Evolutionary conservation across 2,888 invertebrate genomes (phyloP), one percentile per base, ranked within the genome.

Genomic region (Volucella inflata): DNA sequence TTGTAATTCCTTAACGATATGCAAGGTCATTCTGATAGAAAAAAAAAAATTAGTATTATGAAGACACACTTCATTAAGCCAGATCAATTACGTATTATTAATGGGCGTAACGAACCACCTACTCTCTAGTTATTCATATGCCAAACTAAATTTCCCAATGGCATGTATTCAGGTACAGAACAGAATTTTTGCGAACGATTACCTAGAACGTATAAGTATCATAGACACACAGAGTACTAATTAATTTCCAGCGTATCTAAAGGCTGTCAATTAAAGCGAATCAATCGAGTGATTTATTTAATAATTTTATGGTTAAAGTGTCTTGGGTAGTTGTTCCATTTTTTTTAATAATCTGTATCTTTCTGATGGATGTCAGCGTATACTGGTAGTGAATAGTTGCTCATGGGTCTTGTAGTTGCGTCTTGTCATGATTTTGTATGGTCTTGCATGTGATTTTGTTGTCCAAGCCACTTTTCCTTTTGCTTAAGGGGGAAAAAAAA

Each of bases 61-160:
- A 53, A 42, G 21, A 44, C 16, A 44, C 21, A 17, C 17, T 14
- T 11, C n/a, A 72, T 53, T 53, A 16, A 72, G 14, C 53, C 46
- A 12, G 62, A 16, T 30, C 44, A 46, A 2, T 17, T 53, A n/a
- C n/a, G n/a, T n/a, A 60, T 42, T 11, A 60, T 42, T 21, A 60
- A 60, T 44, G 16, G 62, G 62, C 62, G 48, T 51, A 40, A 8
- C 50, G 8, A 17, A 50, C 50, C 70, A 40, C 70, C 48, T 53
- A 72, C 60, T n/a, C 12, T 12, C 16, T 14, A 12, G 17, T 14
- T 40, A n/a, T 36, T 11, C 12, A 51, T 30, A 30, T 30, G 6
- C 16, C 62, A 62, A n/a, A 40, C 2, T 17, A 21, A 30, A 30
- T 30, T 30, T 36, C 14, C 30, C n/a, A 30, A 36, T 30, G 40